These are phyloP conservation scores for Catocala nupta DNA, from an alignment of 2,888 invertebrate genomes.

Conservation along the genomic window DNA sequence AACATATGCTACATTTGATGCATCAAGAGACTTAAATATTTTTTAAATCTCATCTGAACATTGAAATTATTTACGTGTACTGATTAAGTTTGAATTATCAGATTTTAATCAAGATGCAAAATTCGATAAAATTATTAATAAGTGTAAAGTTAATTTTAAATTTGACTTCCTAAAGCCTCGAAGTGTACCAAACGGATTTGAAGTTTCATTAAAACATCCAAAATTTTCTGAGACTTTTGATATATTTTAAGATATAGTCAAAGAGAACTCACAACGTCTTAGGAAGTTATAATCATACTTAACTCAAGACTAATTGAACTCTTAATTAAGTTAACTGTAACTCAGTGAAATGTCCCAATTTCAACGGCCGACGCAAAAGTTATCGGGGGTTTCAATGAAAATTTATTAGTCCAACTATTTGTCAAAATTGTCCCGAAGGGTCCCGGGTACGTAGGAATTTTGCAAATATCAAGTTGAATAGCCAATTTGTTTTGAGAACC, in stretches of 20 bases:
- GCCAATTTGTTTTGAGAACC: constrained; percentile 75
- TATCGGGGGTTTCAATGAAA: constrained; percentile 83
- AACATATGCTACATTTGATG: too few relatives aligned
- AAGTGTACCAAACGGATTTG: constrained; percentile 49
- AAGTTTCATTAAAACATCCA: constrained; percentile 54
- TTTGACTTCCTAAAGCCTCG: constrained; percentile 33
- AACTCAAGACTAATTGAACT: constrained; percentile 81
- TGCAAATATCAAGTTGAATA: constrained; percentile 75
- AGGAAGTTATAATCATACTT: constrained; percentile 80
- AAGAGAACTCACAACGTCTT: constrained; percentile 70
- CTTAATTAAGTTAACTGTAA: constrained; percentile 82
- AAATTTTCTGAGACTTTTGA: constrained; percentile 53
- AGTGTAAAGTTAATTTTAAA: constrained; percentile 41
- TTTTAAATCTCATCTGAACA: too few relatives aligned
- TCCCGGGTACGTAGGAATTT: constrained; percentile 68
- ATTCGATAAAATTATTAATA: constrained; percentile 26
- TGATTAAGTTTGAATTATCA: constrained; percentile 7
- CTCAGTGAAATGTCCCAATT: constrained; percentile 79
- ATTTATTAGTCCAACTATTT: constrained; percentile 86
- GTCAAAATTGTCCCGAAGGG: constrained; percentile 83
- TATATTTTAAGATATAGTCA: constrained; percentile 57
- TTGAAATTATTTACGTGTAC: not conserved
- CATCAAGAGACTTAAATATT: too few relatives aligned
- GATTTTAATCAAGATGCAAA: constrained; percentile 26
- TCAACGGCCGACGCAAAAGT: constrained; percentile 76